Percentiles rank a stretch among this genome's conserved stretches.
Conservation (phyloP, 2,888 invertebrate genomes). For the Acrobasis repandana region DNA sequence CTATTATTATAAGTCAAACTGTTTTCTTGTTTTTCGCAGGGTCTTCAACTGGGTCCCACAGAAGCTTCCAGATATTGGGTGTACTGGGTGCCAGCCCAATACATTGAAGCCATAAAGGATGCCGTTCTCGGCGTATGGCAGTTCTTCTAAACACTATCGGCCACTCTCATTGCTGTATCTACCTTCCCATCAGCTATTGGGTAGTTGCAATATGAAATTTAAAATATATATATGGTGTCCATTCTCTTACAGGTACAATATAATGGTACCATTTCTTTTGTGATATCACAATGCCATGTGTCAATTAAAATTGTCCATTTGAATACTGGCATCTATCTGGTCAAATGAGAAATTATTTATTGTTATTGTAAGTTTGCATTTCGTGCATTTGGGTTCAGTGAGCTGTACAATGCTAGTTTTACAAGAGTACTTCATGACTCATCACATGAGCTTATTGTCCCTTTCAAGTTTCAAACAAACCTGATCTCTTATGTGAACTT, state of each 20-base stretch:
- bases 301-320: conserved; percentile 80
- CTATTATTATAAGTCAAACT: conserved; percentile 18
- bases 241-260: conserved; percentile 58
- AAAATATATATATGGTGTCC: conserved; percentile 51
- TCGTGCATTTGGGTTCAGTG: conserved; percentile 64
- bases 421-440: conserved; percentile 35
- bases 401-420: conserved; percentile 56
- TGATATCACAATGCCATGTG: conserved; percentile 77
- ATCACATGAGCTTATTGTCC: conserved; percentile 64
- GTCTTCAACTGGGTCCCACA: conserved; percentile 94
- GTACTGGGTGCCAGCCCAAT: conserved; percentile 97
- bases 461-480: conserved; percentile 58
- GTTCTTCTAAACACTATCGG: conserved; percentile 82
- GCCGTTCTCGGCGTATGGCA: conserved; percentile 94
- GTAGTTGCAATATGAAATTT: conserved; percentile 71
- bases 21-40: conserved; percentile 75
- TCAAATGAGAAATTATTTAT: conserved; percentile 75
- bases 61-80: conserved; percentile 96
- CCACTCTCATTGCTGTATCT: conserved; percentile 53
- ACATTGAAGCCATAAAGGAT: conserved; percentile 94
- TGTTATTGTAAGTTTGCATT: conserved; percentile 73
- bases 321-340: conserved; percentile 74
- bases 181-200: conserved; percentile 62
- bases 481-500: conserved; percentile 78
- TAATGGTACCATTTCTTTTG: conserved; percentile 68